phyloP scores from a whole-genome alignment of 2,888 invertebrate genomes.

The Acronicta aceris region DNA sequence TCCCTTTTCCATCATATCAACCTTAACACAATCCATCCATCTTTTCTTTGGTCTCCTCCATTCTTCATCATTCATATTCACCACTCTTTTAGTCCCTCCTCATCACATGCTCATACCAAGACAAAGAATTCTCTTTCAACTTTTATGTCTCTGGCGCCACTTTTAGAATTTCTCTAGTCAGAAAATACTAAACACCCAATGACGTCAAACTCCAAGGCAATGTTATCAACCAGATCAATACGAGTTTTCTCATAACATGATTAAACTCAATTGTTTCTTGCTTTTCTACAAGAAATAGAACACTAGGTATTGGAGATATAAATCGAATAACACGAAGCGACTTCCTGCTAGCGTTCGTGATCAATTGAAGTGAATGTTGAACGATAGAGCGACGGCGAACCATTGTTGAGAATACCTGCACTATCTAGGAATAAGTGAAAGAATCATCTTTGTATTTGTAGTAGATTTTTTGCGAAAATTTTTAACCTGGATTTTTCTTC shows the following conservation, averaged over 20 bases:
- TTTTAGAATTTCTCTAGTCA: no score
- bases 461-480: no score
- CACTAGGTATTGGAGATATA: conserved; percentile 11
- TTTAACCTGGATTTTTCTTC: no score
- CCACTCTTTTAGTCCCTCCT: no score
- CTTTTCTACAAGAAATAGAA: conserved; percentile 16
- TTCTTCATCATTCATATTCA: no score
- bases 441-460: no score
- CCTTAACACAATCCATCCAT: no score
- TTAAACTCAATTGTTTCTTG: conserved; percentile 25
- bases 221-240: conserved; percentile 3
- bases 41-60: no score
- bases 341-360: conserved; percentile 27
- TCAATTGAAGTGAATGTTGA: conserved; percentile 45
- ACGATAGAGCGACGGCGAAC: conserved; percentile 11
- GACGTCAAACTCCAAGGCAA: not conserved
- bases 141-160: no score
- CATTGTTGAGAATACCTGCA: conserved; percentile 13
- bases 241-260: conserved; percentile 24
- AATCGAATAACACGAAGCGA: conserved; percentile 28
- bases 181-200: not conserved
- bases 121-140: no score
- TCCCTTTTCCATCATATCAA: no score
- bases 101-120: no score
- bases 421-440: conserved; percentile 7